A percentile compares a stretch with the other conserved stretches of the same genome.
These are phyloP conservation scores for Lasiurus cinereus DNA, from an alignment of 2,113 vertebrate genomes.

Conservation along the genomic window DNA sequence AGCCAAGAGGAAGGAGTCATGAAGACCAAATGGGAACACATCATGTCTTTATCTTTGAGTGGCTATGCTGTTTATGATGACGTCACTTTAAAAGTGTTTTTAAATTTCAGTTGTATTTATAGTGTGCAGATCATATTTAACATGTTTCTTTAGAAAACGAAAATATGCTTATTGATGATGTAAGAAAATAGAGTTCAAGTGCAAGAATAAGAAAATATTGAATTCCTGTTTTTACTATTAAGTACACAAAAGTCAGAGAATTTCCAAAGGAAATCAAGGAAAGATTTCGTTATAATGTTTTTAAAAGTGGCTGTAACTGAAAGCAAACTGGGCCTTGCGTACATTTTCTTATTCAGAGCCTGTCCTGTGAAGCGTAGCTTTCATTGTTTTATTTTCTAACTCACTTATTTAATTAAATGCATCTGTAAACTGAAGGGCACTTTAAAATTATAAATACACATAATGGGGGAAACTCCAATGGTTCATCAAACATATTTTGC, in stretches of 20 bases:
- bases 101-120: background rate
- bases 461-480: background rate
- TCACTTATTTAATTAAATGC: constrained; percentile 51
- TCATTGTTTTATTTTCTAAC: constrained; percentile 48
- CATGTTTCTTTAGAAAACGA: background rate
- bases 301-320: background rate
- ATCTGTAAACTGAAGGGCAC: constrained; percentile 5
- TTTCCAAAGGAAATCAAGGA: background rate
- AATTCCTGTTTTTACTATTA: background rate
- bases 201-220: background rate
- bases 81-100: background rate
- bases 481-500: background rate
- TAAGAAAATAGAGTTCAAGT: constrained; percentile 21
- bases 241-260: background rate
- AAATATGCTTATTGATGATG: background rate
- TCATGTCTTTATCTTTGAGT: background rate
- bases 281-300: background rate
- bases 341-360: background rate
- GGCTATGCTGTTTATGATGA: background rate
- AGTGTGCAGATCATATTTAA: background rate
- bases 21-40: background rate
- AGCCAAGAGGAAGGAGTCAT: background rate
- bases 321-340: background rate
- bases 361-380: background rate
- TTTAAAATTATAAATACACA: background rate